Evolutionary conservation across 2,113 vertebrate genomes (phyloP).

Genomic region (Neogobius melanostomus): DNA sequence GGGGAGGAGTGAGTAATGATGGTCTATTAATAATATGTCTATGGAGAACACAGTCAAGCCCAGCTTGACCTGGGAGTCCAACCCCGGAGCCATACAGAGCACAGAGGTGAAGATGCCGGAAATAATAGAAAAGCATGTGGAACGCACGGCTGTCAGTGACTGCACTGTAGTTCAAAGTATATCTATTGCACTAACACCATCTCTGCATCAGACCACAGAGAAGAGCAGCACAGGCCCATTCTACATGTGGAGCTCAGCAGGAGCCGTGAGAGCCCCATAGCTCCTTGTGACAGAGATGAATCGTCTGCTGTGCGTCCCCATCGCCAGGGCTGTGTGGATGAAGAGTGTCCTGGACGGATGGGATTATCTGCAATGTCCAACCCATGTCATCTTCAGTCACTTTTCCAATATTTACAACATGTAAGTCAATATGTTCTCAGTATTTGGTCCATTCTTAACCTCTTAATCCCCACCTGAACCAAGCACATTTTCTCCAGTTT

Average conservation of each 20-base stretch:
- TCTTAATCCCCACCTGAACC: no score
- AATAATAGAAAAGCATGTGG: not conserved
- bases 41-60: not conserved
- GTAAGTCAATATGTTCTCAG: no score
- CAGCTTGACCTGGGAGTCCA: no score
- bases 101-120: not conserved
- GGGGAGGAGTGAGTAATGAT: no score
- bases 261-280: slow-evolving; percentile 33
- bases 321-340: slow-evolving; percentile 6
- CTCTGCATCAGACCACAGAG: not conserved
- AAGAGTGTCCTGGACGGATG: slow-evolving; percentile 35
- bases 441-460: no score
- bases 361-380: slow-evolving; percentile 41
- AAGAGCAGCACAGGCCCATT: slow-evolving; percentile 25
- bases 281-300: slow-evolving; percentile 54
- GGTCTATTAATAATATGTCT: no score
- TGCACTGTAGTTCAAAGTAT: not conserved
- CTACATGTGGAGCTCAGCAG: slow-evolving; percentile 19
- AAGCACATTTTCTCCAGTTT: no score
- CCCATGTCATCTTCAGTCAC: not conserved
- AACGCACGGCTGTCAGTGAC: not conserved
- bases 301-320: slow-evolving; percentile 25
- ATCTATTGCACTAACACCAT: not conserved
- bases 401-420: no score
- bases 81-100: no score